Conservation (phyloP, 2,113 vertebrate species). For the Ameiurus melas region DNA sequence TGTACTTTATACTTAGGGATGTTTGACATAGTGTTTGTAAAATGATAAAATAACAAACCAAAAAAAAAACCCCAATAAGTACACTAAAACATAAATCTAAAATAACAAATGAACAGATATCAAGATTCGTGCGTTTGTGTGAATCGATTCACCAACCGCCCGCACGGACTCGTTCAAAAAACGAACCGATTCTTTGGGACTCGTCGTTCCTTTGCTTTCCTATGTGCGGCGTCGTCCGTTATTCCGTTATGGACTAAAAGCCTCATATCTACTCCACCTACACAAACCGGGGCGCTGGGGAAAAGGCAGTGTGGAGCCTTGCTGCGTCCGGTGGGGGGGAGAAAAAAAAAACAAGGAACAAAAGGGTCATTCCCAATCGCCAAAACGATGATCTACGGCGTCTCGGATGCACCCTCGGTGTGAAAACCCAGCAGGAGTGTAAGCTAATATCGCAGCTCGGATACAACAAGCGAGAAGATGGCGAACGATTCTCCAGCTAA, state of each 20-base stretch:
- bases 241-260: conserved; percentile 12
- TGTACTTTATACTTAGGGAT: no score
- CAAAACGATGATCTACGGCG: conserved; percentile 16
- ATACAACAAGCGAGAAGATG: conserved; percentile 76
- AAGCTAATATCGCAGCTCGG: not conserved
- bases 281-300: not conserved
- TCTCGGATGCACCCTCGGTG: not conserved
- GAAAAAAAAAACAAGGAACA: not conserved
- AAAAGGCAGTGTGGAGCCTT: not conserved
- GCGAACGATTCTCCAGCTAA: conserved; percentile 98
- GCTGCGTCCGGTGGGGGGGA: not conserved
- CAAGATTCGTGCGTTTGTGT: not conserved
- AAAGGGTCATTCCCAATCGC: not conserved
- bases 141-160: not conserved
- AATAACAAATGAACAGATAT: not conserved
- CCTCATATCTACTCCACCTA: not conserved
- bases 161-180: no score
- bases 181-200: not conserved
- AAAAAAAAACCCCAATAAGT: not conserved
- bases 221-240: not conserved
- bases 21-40: no score
- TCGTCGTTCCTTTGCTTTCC: not conserved
- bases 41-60: not conserved
- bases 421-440: conserved; percentile 5
- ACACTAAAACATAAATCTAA: not conserved